Conservation (phyloP, 2,113 vertebrate genomes). For the Eublepharis macularius region DNA sequence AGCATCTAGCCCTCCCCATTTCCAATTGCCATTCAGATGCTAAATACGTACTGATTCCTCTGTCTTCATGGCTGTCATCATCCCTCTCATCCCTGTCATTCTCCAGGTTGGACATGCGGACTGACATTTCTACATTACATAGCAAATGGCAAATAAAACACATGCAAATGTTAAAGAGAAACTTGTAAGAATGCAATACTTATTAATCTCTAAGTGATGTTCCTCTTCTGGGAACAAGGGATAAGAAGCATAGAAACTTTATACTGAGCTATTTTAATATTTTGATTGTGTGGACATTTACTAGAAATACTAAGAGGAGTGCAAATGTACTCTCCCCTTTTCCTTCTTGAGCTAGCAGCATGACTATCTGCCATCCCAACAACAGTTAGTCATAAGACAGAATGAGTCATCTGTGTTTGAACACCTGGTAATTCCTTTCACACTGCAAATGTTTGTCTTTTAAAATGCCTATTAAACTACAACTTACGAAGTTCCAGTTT, state of each 20-base stretch:
- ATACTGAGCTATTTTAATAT: not conserved
- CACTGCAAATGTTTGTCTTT: not conserved
- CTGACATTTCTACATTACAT: slow-evolving; percentile 91
- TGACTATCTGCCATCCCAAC: not conserved
- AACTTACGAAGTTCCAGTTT: not conserved
- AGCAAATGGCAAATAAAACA: slow-evolving; percentile 53
- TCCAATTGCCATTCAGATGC: not conserved
- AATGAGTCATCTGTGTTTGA: not conserved
- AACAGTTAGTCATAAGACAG: not conserved
- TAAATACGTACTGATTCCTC: slow-evolving; percentile 92
- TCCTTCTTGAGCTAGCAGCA: not conserved
- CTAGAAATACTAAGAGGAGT: not conserved
- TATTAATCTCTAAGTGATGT: not conserved
- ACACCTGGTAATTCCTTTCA: not conserved
- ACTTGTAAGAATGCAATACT: not conserved
- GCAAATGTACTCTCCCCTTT: not conserved
- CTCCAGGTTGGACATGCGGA: slow-evolving; percentile 98
- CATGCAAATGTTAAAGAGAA: slow-evolving; percentile 58
- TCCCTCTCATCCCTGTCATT: slow-evolving; percentile 95
- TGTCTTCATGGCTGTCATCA: slow-evolving; percentile 95
- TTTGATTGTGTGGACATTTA: not conserved
- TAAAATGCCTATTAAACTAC: not conserved
- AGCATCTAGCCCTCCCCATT: not conserved
- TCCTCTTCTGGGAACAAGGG: not conserved
- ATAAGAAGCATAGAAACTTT: not conserved